Base-by-base conservation (phyloP, 2,113 vertebrate genomes). In the Ornithorhynchus anatinus region DNA sequence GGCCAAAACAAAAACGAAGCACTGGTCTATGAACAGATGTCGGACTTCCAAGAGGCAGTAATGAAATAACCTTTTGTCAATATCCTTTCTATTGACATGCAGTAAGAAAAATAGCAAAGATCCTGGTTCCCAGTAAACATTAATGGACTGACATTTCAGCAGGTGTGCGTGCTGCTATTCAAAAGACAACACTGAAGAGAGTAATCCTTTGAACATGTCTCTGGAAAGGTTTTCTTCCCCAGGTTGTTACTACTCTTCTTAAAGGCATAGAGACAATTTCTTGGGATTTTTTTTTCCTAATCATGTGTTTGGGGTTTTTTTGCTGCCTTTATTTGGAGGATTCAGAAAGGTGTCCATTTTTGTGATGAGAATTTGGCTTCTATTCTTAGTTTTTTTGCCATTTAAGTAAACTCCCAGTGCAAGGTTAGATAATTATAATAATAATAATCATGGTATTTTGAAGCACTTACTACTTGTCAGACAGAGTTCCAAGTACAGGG, bases 101-200 rank as follows among this genome's bases (percentile, higher is more conserved):
- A 45, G 37, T 71, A 60, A 79, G 68, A 67, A 69, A 87, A 29
- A 63, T 52, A 67, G 66, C 40, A 4, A 60, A 40, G 38, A n/a
- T 53, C 33, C 59, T 40, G 29, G 74, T 38, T 51, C 75, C 54
- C 10, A 25, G 77, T 44, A 75, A 89, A 79, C 69, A 74, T 51
- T 38, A 45, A 40, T 11, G 58, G 78, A 66, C 48, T 57, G 77
- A 51, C 25, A 76, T 84, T 84, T 68, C 86, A 80, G 87, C 92
- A 93, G 92, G 88, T 93, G 94, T 88, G 81, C 56, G 35, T 71
- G 33, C 25, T 75, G 79, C 70, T 84, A 4, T 67, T 86, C 67
- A 57, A 39, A 37, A 20, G 47, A 63, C 71, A 51, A 14, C 29
- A 0, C 68, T 25, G 56, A 75, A 67, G 61, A 69, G 5, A 12